Conservation (phyloP, 2,797 vertebrate genomes). For the Ambastaia sidthimunki region DNA sequence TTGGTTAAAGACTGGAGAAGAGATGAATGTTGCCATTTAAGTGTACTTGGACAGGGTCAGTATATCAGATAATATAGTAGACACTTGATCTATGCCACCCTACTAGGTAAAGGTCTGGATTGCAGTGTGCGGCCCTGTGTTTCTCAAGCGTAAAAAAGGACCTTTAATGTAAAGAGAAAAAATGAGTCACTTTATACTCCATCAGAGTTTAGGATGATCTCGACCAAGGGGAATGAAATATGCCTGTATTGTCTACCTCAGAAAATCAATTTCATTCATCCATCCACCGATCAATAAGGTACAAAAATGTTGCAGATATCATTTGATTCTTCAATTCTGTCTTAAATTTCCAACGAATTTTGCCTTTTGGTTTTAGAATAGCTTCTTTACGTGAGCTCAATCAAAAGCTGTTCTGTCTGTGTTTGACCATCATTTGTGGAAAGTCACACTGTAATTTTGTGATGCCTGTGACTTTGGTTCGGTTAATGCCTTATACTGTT, state of each 20-base stretch:
- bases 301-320: conserved; percentile 78
- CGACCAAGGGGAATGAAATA: conserved; percentile 79
- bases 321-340: conserved; percentile 43
- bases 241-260: conserved; percentile 86
- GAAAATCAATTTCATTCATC: conserved; percentile 80
- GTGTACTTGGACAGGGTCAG: conserved; percentile 10
- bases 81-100: conserved; percentile 7
- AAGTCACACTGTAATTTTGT: conserved; percentile 73
- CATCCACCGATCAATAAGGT: conserved; percentile 81
- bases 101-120: conserved; percentile 11
- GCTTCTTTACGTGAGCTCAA: conserved; percentile 54
- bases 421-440: conserved; percentile 72
- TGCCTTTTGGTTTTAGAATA: conserved; percentile 62
- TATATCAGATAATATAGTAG: conserved; percentile 32
- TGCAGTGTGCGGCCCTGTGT: conserved; percentile 15
- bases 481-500: conserved; percentile 78
- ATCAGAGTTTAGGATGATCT: conserved; percentile 68
- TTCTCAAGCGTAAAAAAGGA: conserved; percentile 31
- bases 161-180: conserved; percentile 49
- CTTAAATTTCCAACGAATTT: conserved; percentile 67
- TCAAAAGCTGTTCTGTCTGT: conserved; percentile 50
- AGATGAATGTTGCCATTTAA: conserved; percentile 15
- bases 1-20: neutral
- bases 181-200: conserved; percentile 70
- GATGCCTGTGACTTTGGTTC: conserved; percentile 78